Percentiles rank a stretch among this genome's conserved stretches.
Evolutionary conservation across 2,888 invertebrate species (phyloP).

Genomic region (Microchrysa polita): DNA sequence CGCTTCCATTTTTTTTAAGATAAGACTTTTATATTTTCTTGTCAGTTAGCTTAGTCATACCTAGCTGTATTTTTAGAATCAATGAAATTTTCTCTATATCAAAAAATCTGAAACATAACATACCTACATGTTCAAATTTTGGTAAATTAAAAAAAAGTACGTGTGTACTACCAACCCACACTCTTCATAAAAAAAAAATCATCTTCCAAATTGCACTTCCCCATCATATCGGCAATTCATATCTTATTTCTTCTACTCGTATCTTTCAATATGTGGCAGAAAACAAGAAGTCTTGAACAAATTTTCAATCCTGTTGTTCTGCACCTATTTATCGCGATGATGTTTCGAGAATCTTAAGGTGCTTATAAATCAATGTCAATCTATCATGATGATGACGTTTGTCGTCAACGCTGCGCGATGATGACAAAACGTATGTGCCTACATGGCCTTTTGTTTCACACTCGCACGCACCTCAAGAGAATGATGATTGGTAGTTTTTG

Average conservation of each 20-base stretch:
- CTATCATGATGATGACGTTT: slow-evolving; percentile 1
- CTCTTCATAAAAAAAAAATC: background rate
- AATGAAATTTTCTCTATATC: no score
- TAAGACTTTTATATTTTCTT: no score
- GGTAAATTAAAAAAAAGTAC: no score
- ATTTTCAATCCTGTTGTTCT: slow-evolving; percentile 20
- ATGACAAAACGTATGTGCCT: slow-evolving; percentile 36
- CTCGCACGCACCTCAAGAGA: background rate
- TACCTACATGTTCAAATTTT: no score
- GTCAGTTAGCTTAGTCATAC: no score
- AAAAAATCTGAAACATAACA: no score
- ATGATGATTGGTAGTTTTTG: slow-evolving; percentile 43
- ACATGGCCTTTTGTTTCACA: slow-evolving; percentile 16
- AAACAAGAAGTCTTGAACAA: slow-evolving; percentile 36
- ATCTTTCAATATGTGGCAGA: no score
- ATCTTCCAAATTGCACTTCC: slow-evolving; percentile 24
- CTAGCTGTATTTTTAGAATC: no score
- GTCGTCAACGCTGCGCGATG: background rate
- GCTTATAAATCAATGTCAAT: slow-evolving; percentile 28
- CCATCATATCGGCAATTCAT: background rate
- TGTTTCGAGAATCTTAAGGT: slow-evolving; percentile 1
- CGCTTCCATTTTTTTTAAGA: no score
- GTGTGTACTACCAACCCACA: background rate
- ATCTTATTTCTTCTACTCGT: slow-evolving; percentile 1
- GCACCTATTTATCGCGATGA: background rate